Evolutionary conservation across 2,113 vertebrate species (phyloP), one percentile per base, ranked within the genome.

Genomic region (Leucoraja erinaceus): DNA sequence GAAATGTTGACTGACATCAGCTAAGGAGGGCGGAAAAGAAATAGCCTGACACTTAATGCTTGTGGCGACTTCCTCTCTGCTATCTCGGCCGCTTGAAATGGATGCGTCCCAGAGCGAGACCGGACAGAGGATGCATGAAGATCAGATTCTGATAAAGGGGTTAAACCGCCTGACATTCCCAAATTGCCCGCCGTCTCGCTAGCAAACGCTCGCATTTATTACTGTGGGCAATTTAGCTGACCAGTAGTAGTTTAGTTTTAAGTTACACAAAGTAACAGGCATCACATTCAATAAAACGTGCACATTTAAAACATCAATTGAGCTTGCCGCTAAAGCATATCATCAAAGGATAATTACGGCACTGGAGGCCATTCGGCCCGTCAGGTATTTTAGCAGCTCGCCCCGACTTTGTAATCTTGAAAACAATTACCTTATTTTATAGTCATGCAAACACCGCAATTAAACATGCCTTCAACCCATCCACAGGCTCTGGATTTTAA

Each of bases 21-120:
- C 66, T 91, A 54, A 91, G 70, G 90, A 91, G 90, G 90, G 90
- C 90, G 90, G 90, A 91, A 91, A 91, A 91, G 90, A 70, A 91
- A 74, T 72, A 91, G 90, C 90, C 90, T 63, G 33, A 54, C 38
- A 91, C 90, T 90, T 91, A 91, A 91, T 91, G 90, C 68, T 91
- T 72, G 20, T 91, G 90, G 90, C 90, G 90, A 91, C 90, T 91
- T 91, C 90, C 90, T 91, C 90, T 74, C 90, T 91, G 66, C 66
- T 91, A 72, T 91, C 66, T 91, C 90, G 72, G 90, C 90, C 68
- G 38, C 90, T 54, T 91, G 90, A 91, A 91, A 91, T 91, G 33
- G 90, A 91, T 70, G 90, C 90, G 90, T 72, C 90, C 90, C 90
- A 91, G 90, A 91, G 90, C 90, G 68, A 66, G 70, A 54, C 20